A percentile compares a stretch with the other conserved stretches of the same genome.
phyloP scores from a whole-genome alignment of 2,797 vertebrate genomes.

The Podarcis siculus region DNA sequence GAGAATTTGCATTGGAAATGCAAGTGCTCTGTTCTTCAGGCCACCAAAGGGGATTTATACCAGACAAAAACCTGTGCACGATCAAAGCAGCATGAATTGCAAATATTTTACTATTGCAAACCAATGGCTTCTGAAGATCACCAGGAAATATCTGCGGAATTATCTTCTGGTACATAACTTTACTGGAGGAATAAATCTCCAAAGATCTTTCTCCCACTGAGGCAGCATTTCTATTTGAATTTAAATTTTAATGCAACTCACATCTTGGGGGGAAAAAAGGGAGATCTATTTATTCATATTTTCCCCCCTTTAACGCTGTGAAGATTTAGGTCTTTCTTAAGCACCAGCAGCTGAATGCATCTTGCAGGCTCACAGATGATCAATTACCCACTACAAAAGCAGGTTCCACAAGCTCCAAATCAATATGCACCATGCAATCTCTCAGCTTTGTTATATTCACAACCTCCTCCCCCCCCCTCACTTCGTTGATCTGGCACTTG shows the following conservation, averaged over 20 bases:
- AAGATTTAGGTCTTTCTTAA: slow-evolving; percentile 49
- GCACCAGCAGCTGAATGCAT: slow-evolving; percentile 34
- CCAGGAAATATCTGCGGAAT: slow-evolving; percentile 42
- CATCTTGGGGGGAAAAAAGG: neutral
- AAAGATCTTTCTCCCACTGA: slow-evolving; percentile 6
- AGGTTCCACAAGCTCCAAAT: slow-evolving; percentile 18
- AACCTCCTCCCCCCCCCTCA: neutral
- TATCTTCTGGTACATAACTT: slow-evolving; percentile 57
- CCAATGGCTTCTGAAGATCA: slow-evolving; percentile 25
- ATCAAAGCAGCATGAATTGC: slow-evolving; percentile 26
- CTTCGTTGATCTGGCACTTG: neutral
- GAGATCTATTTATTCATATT: slow-evolving; percentile 50
- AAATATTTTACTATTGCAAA: slow-evolving; percentile 1
- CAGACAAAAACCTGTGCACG: neutral
- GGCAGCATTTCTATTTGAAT: slow-evolving; percentile 45
- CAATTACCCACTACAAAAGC: slow-evolving; percentile 32
- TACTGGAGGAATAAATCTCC: slow-evolving; percentile 46
- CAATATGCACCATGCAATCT: neutral
- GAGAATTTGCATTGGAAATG: slow-evolving; percentile 30
- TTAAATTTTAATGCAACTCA: slow-evolving; percentile 39
- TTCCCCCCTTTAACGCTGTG: slow-evolving; percentile 22
- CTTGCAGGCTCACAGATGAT: slow-evolving; percentile 29
- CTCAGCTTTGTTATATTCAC: neutral
- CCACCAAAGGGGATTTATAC: neutral
- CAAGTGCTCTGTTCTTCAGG: neutral